A percentile compares a stretch with the other conserved stretches of the same genome.
Evolutionary conservation across 2,113 vertebrate genomes (phyloP).

Genomic region (Fulica atra): DNA sequence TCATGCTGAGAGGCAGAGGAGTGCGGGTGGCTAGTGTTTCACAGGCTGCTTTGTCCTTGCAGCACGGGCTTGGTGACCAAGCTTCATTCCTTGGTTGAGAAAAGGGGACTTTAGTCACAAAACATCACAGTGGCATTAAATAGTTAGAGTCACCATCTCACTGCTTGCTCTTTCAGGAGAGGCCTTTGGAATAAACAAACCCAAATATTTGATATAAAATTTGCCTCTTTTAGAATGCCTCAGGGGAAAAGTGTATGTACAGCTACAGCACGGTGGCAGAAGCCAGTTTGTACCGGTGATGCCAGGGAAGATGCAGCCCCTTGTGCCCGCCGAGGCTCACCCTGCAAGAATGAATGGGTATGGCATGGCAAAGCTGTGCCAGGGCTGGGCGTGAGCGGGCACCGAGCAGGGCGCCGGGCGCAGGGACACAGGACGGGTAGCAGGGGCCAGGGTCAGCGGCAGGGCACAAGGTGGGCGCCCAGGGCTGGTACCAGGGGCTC

Average conservation of each 20-base stretch:
- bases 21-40: neutral
- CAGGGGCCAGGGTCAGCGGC: no score
- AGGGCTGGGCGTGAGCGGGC: neutral
- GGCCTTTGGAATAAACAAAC: neutral
- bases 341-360: accelerated
- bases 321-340: accelerated
- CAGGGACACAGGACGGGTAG: no score
- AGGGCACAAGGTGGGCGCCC: no score
- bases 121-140: neutral
- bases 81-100: neutral
- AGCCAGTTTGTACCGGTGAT: neutral
- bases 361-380: neutral
- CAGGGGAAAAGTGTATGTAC: neutral
- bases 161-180: neutral
- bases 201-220: neutral
- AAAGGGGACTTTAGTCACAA: neutral
- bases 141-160: accelerated
- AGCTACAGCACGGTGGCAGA: accelerated
- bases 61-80: neutral
- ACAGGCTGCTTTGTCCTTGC: neutral
- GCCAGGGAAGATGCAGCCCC: neutral
- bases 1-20: neutral
- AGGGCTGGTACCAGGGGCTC: no score
- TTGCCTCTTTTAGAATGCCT: neutral
- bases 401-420: no score